Base-by-base conservation (phyloP, 2,888 invertebrate species). In the Callosobruchus maculatus region DNA sequence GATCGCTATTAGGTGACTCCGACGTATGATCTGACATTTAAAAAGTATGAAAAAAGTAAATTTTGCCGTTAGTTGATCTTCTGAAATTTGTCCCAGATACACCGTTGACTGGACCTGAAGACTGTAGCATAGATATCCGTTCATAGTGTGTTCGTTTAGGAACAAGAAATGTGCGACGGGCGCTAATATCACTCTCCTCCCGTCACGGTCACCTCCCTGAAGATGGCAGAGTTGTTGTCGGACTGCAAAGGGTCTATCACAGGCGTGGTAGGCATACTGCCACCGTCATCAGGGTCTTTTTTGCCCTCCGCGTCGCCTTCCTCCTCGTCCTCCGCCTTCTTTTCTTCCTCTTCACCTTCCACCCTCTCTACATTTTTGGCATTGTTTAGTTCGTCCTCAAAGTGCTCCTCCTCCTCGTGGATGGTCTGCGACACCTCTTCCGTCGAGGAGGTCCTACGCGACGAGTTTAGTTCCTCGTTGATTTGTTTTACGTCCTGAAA, bases 391-490 rank as follows among this genome's bases (percentile, higher is more conserved):
- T 79, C 76, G 22, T 72, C 76, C 71, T 81, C 80, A 1, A 49
- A 49, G 68, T 82, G 81, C 74, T 84, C 85, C 74, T 86, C 86
- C 77, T 87, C 86, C 80, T 71, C 71, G 67, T n/a, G 49, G 21
- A 86, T 86, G 5, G 85, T 85, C 77, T 85, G 83, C n/a, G 85
- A 79, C n/a, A 85, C 82, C 77, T 86, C 86, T 74, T 86, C 85
- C 26, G 80, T 80, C 22, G 81, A 83, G 71, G 71, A 71, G 20
- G 67, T 82, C 70, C 81, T 79, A 69, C 79, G 81, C 5, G 80
- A 79, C 22, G 74, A 74, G 18, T 68, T 21, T n/a, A 79, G 72
- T 22, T 73, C 77, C 75, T 83, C 84, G 67, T 82, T 81, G 0
- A 71, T 71, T 22, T 83, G 77, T 77, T 82, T 84, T 20, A 82